Evolutionary conservation across 2,113 vertebrate genomes (phyloP).

Genomic region (Pedetes capensis): DNA sequence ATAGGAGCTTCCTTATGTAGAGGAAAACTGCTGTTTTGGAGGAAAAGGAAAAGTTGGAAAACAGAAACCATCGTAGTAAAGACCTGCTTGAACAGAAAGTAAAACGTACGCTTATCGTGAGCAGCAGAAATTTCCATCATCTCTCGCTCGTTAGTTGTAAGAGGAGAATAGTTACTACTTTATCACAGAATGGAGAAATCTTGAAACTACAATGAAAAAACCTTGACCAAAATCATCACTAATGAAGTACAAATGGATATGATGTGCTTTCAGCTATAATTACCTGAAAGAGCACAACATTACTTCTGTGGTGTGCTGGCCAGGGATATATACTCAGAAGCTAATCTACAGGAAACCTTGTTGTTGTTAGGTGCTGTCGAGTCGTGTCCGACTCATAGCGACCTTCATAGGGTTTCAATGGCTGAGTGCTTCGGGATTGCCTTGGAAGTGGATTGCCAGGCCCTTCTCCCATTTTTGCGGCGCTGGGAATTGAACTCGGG

Average conservation of each 20-base stretch:
- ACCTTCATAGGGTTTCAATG: too few species aligned
- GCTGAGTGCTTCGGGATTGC: too few species aligned
- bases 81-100: neutral
- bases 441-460: too few species aligned
- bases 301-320: neutral
- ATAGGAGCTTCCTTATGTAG: neutral
- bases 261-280: neutral
- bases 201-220: neutral
- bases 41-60: fast-evolving
- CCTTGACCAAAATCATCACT: neutral
- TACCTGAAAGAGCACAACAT: neutral
- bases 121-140: neutral
- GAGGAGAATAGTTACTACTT: neutral
- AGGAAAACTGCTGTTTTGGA: neutral
- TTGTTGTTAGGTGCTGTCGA: too few species aligned
- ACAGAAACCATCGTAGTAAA: neutral
- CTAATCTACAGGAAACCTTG: too few species aligned
- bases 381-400: too few species aligned
- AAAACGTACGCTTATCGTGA: neutral
- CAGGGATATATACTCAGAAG: neutral
- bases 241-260: neutral
- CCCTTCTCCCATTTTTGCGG: too few species aligned
- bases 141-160: neutral
- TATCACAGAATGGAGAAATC: neutral
- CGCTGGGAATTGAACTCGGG: too few species aligned